Evolutionary conservation across 2,797 vertebrate species (phyloP).

Genomic region (Acrossocheilus wenchowensis): DNA sequence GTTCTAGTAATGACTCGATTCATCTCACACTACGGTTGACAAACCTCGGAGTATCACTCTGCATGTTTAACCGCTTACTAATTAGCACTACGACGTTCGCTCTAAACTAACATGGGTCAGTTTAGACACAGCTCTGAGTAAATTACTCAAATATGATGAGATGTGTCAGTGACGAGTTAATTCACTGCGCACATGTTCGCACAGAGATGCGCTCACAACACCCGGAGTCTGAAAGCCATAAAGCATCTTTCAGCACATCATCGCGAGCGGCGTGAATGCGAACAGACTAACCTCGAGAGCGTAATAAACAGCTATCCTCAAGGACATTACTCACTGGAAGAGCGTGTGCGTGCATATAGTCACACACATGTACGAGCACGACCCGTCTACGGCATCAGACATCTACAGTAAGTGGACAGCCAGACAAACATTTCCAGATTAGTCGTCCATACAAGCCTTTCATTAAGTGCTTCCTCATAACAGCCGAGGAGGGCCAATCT

Average conservation of each 20-base stretch:
- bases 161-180: conserved; percentile 43
- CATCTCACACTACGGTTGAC: conserved; percentile 9
- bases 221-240: conserved; percentile 36
- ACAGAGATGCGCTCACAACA: conserved; percentile 20
- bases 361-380: not conserved
- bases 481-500: conserved; percentile 76
- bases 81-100: conserved; percentile 36
- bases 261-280: conserved; percentile 36
- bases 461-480: conserved; percentile 82
- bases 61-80: conserved; percentile 43
- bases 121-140: not conserved
- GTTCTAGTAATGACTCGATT: conserved; percentile 30
- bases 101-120: conserved; percentile 24
- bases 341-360: not conserved
- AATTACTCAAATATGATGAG: conserved; percentile 33
- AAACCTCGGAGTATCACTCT: conserved; percentile 30
- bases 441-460: conserved; percentile 77
- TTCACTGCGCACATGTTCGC: conserved; percentile 43
- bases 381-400: conserved; percentile 22
- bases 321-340: conserved; percentile 32
- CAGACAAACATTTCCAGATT: conserved; percentile 83
- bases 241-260: conserved; percentile 55
- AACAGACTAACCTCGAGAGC: conserved; percentile 46
- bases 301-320: conserved; percentile 45
- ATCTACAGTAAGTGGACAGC: conserved; percentile 74